These are phyloP conservation scores for Silurus glanis DNA, from an alignment of 2,113 vertebrate species.

Conservation along the genomic window DNA sequence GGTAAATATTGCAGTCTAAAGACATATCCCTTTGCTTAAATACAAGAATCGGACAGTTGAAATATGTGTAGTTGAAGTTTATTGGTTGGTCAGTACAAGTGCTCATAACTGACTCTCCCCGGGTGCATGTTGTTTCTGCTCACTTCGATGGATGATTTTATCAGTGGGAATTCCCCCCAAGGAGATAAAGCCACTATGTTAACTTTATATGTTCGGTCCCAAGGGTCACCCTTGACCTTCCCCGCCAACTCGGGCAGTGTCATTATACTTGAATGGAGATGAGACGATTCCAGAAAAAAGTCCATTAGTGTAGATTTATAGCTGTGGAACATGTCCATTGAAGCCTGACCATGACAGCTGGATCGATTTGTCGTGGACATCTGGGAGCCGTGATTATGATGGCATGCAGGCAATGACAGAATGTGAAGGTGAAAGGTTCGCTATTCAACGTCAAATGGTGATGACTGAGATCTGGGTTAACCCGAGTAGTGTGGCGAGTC, in stretches of 20 bases:
- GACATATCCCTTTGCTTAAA: constrained; percentile 11
- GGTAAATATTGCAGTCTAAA: not conserved
- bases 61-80: constrained; percentile 27
- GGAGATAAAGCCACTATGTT: constrained; percentile 33
- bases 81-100: constrained; percentile 27
- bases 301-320: constrained; percentile 56
- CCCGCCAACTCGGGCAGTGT: constrained; percentile 11
- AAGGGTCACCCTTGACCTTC: constrained; percentile 53
- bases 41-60: constrained; percentile 1
- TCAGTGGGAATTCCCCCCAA: constrained; percentile 24
- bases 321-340: constrained; percentile 35
- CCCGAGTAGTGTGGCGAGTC: not conserved
- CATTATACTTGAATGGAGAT: constrained; percentile 52
- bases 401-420: constrained; percentile 32
- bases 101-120: constrained; percentile 12
- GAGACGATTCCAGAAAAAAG: constrained; percentile 42
- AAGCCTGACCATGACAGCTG: constrained; percentile 50
- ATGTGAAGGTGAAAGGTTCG: constrained; percentile 43
- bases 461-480: constrained; percentile 24
- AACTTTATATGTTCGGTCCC: constrained; percentile 46
- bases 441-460: not conserved
- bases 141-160: constrained; percentile 42
- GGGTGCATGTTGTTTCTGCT: not conserved
- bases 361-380: constrained; percentile 53
- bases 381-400: constrained; percentile 44